Evolutionary conservation across 2,888 invertebrate genomes (phyloP), one percentile per base, ranked within the genome.

Genomic region (Drosophila sordidula): DNA sequence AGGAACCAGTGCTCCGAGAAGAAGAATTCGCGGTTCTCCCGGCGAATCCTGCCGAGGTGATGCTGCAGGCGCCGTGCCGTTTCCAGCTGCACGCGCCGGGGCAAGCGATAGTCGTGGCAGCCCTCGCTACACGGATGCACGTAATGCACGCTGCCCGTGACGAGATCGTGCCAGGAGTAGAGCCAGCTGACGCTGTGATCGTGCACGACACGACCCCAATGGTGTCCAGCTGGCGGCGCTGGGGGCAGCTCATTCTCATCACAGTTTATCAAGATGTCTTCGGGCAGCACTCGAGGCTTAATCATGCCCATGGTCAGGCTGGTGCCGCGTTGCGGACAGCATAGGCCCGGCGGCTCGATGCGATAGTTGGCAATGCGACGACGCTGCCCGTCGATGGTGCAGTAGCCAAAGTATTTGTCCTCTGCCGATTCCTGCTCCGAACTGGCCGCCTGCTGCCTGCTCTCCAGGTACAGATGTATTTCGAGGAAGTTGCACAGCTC

Each of bases 251-350:
- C 36, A 5, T 41, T 0, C 8, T 41, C 58, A 8, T 44, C 56
- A 1, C 65, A 65, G 6, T 71, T 71, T 16, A 71, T 71, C 3
- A 14, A 16, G 0, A 71, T 34, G 14, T 71, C 71, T 6, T 64
- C 64, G 8, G 71, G 69, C 34, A 26, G n/a, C n/a, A 71, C 12
- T 1, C 69, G 64, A 0, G 54, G 55, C 0, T 29, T n/a, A 0
- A 71, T 42, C 49, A 6, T 44, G 8, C 71, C 70, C 66, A 66
- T 46, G 9, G 9, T 34, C 0, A 6, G 1, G 14, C 16, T 29
- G 26, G 14, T 9, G n/a, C 6, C 38, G 1, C 6, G 38, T 2
- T 9, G 42, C 0, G 44, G 47, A 0, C 32, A 36, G 11, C 16
- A 12, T 9, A 71, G 6, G 4, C 55, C 46, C 1, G 71, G 64